These are phyloP conservation scores for Nerophis lumbriciformis DNA, from an alignment of 2,113 vertebrate genomes.

Conservation along the genomic window DNA sequence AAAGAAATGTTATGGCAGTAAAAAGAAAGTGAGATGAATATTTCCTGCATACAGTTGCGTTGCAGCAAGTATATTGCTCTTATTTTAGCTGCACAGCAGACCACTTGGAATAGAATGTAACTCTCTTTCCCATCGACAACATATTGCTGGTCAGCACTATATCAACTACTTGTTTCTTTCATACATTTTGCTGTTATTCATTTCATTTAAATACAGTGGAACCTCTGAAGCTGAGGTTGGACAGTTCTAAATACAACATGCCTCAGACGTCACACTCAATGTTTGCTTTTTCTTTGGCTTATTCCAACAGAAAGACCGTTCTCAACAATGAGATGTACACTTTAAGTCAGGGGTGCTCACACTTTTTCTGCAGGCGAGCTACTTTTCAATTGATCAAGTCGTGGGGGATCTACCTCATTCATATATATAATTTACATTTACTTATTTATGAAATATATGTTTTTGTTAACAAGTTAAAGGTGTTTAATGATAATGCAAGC, in stretches of 20 bases:
- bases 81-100: neutral
- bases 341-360: too few relatives aligned
- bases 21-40: neutral
- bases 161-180: neutral
- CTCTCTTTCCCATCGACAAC: neutral
- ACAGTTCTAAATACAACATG: neutral
- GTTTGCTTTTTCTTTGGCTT: too few relatives aligned
- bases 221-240: neutral
- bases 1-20: neutral
- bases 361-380: too few relatives aligned
- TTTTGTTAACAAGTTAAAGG: too few relatives aligned
- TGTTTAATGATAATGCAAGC: too few relatives aligned
- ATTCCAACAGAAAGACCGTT: too few relatives aligned
- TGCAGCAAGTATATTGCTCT: neutral
- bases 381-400: too few relatives aligned
- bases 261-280: neutral
- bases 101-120: neutral
- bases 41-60: neutral
- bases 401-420: too few relatives aligned
- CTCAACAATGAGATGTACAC: too few relatives aligned
- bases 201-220: neutral
- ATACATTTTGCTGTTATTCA: neutral
- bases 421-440: too few relatives aligned
- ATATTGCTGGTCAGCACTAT: slow-evolving; percentile 4
- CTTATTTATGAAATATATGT: too few relatives aligned